A percentile compares a stretch with the other conserved stretches of the same genome.
Evolutionary conservation across 2,113 vertebrate species (phyloP).

Genomic region (Dascyllus trimaculatus): DNA sequence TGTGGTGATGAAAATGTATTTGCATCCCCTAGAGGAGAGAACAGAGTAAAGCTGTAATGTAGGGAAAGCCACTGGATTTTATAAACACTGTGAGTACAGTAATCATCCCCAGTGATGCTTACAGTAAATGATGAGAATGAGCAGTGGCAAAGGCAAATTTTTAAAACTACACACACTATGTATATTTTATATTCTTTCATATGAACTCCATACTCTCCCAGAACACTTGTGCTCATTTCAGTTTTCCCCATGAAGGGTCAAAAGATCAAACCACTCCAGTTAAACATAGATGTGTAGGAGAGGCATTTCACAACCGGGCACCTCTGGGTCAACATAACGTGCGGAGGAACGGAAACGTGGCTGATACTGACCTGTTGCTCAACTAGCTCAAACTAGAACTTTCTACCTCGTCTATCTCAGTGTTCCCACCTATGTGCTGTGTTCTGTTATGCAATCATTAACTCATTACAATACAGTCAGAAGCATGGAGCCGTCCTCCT

Average conservation of each 20-base stretch:
- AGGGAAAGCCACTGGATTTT: no score
- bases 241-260: neutral
- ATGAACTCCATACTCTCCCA: no score
- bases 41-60: no score
- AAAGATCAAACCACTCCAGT: constrained; percentile 32
- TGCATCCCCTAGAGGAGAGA: no score
- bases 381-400: constrained; percentile 23
- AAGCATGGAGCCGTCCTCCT: neutral
- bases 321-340: neutral
- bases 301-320: constrained; percentile 30
- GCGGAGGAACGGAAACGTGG: neutral
- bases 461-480: constrained; percentile 5
- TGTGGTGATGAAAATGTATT: no score
- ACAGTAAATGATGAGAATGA: no score
- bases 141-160: no score
- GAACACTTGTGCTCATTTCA: neutral
- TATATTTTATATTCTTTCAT: no score
- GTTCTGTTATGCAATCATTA: constrained; percentile 50
- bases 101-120: no score
- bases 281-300: constrained; percentile 48
- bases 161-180: no score
- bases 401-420: neutral
- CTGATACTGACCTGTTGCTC: constrained; percentile 19
- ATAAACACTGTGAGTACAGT: no score
- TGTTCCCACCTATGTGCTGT: constrained; percentile 27